phyloP scores from a whole-genome alignment of 2,797 vertebrate species.

The Melanotaenia maccullochi region DNA sequence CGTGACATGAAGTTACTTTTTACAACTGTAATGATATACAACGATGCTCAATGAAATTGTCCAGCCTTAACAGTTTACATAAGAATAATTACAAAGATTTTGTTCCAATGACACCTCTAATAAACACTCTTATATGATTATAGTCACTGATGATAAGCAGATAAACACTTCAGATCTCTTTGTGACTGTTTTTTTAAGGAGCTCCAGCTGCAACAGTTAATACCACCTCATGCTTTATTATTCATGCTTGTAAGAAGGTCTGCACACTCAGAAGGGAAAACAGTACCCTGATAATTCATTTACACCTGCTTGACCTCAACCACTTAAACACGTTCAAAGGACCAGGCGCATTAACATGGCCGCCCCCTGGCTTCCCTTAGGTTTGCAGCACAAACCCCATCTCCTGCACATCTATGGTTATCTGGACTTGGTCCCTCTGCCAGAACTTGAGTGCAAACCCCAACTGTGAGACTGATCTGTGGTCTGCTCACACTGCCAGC shows the following conservation, averaged over 20 bases:
- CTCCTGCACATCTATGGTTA: conserved; percentile 6
- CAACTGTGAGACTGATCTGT: conserved; percentile 9
- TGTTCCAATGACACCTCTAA: not conserved
- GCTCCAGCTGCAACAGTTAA: conserved; percentile 14
- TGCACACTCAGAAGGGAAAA: conserved; percentile 35
- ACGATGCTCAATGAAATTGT: not conserved
- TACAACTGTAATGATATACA: too few relatives aligned
- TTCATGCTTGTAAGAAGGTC: conserved; percentile 18
- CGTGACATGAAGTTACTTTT: not conserved
- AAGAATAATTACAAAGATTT: not conserved
- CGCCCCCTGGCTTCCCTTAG: conserved; percentile 36
- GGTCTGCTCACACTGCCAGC: conserved; percentile 4
- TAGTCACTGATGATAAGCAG: not conserved
- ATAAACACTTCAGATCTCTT: conserved; percentile 3
- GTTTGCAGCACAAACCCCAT: conserved; percentile 8
- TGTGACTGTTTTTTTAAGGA: not conserved
- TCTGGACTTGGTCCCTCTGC: conserved; percentile 15
- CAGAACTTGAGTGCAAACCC: not conserved
- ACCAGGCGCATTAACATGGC: conserved; percentile 39
- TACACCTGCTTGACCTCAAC: conserved; percentile 55
- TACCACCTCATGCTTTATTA: conserved; percentile 30
- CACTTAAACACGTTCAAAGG: conserved; percentile 50
- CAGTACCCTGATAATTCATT: conserved; percentile 57
- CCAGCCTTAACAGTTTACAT: not conserved
- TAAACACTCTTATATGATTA: not conserved